Conservation (phyloP, 2,888 invertebrate species). For the Willowsia nigromaculata region DNA sequence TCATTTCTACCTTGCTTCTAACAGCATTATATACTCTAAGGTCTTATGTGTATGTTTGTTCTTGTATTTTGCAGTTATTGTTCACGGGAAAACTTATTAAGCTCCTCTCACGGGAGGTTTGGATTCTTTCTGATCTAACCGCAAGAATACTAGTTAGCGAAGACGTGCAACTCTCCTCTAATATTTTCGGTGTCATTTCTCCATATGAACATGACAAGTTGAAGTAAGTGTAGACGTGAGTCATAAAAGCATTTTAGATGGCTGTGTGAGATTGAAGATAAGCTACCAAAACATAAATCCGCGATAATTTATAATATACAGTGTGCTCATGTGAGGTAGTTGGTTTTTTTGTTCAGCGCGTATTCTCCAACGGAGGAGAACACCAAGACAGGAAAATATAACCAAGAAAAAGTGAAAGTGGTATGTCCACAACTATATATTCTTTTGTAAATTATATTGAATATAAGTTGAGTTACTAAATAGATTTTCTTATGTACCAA, state of each 20-base stretch:
- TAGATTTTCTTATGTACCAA: background rate
- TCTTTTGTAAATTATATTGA: no score
- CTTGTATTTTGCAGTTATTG: background rate
- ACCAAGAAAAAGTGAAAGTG: conserved; percentile 53
- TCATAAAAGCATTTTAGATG: conserved; percentile 49
- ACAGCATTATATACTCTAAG: background rate
- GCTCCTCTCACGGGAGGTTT: background rate
- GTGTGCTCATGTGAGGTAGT: background rate
- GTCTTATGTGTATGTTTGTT: background rate
- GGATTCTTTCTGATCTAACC: background rate
- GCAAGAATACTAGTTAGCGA: background rate
- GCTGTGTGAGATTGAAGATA: conserved; percentile 5
- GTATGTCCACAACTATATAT: background rate
- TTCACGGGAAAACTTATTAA: background rate
- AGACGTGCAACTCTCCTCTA: background rate
- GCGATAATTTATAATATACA: background rate
- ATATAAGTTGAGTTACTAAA: background rate
- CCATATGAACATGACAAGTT: conserved; percentile 24
- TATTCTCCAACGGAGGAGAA: background rate
- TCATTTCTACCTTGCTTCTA: background rate
- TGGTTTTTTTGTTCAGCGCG: conserved; percentile 23
- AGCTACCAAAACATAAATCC: background rate
- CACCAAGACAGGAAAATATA: background rate
- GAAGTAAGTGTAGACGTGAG: conserved; percentile 49
- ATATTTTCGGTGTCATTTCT: background rate